Evolutionary conservation across 2,113 vertebrate genomes (phyloP).

Genomic region (Xerus inauris): DNA sequence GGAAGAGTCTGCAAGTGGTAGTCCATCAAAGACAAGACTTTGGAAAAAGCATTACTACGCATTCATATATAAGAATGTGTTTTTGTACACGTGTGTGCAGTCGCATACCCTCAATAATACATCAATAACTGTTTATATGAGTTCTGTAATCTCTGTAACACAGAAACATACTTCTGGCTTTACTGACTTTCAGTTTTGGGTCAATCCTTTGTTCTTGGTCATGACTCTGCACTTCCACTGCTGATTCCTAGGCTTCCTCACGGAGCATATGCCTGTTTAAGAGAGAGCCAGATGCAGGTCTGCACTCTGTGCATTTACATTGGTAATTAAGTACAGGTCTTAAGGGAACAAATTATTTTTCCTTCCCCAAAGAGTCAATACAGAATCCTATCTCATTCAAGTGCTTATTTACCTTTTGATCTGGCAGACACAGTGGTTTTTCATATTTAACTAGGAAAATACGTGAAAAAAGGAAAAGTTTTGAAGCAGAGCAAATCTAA

Average conservation of each 20-base stretch:
- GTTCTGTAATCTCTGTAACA: neutral
- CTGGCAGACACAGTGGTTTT: neutral
- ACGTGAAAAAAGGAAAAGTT: neutral
- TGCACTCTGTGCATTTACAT: too few relatives aligned
- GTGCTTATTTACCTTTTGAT: conserved; percentile 5
- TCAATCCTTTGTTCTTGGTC: neutral
- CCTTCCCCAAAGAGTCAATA: neutral
- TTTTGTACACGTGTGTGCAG: neutral
- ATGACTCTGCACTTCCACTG: neutral
- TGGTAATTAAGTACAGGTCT: neutral
- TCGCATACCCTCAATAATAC: neutral
- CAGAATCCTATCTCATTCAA: neutral
- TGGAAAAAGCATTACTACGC: neutral
- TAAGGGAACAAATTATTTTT: neutral
- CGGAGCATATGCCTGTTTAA: neutral
- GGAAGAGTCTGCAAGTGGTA: neutral
- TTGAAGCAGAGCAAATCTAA: neutral
- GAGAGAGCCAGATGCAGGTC: neutral
- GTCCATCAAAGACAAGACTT: neutral
- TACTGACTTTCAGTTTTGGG: neutral
- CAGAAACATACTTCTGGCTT: neutral
- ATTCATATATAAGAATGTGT: neutral
- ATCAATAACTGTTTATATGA: neutral
- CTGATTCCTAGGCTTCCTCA: neutral
- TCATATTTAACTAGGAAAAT: neutral